Evolutionary conservation across 92 coral and sea anemone species (phyloP).

Genomic region (Nematostella vectensis): DNA sequence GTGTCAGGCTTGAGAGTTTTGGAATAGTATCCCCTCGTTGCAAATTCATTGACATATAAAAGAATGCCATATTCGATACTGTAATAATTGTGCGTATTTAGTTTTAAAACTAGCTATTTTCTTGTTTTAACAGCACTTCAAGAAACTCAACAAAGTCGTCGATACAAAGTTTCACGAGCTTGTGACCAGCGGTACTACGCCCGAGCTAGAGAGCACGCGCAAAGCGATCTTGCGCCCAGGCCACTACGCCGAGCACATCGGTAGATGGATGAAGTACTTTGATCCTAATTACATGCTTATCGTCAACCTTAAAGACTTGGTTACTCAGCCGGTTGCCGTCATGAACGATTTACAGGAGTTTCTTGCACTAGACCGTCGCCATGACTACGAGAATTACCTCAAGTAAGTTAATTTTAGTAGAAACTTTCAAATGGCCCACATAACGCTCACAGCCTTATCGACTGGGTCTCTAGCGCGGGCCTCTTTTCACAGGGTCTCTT

Average conservation of each 20-base stretch:
- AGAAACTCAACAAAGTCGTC: conserved; percentile 25
- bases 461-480: no score
- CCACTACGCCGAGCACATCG: conserved; percentile 89
- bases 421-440: no score
- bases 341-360: conserved; percentile 79
- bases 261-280: conserved; percentile 86
- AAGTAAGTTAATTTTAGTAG: conserved; percentile 48
- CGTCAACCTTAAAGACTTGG: conserved; percentile 67
- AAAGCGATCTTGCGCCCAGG: conserved; percentile 68
- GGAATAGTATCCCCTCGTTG: no score
- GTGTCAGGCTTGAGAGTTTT: no score
- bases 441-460: no score
- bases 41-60: no score
- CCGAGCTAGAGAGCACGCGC: conserved; percentile 38
- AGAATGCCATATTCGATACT: no score
- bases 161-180: conserved; percentile 49
- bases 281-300: conserved; percentile 73
- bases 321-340: conserved; percentile 60
- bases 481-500: no score
- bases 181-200: conserved; percentile 38
- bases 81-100: no score
- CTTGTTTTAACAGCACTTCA: conserved; percentile 47
- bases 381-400: conserved; percentile 50
- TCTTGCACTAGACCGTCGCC: conserved; percentile 69
- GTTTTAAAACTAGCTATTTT: no score